These are phyloP conservation scores for Tineola bisselliella DNA, from an alignment of 2,888 invertebrate species.

Conservation along the genomic window DNA sequence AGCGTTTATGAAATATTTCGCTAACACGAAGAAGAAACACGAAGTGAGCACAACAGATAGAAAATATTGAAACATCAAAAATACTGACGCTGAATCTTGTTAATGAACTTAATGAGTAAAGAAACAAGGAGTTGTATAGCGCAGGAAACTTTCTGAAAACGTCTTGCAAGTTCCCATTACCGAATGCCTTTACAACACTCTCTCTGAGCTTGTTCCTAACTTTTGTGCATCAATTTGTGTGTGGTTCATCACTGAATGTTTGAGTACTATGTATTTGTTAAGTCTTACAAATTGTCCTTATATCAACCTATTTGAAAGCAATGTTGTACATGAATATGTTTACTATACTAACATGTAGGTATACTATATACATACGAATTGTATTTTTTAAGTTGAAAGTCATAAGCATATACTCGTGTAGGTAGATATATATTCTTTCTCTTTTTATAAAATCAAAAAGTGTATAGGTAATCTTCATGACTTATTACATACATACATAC, in stretches of 20 bases:
- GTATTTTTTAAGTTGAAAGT: too few species aligned
- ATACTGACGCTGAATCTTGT: slow-evolving; percentile 54
- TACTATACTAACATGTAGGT: too few species aligned
- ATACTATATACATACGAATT: too few species aligned
- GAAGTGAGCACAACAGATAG: slow-evolving; percentile 52
- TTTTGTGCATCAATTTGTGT: slow-evolving; percentile 3
- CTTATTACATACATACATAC: too few species aligned
- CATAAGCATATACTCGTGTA: too few species aligned
- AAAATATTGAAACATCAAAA: slow-evolving; percentile 56
- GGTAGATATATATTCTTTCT: too few species aligned
- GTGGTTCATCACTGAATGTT: not conserved
- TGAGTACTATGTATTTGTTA: not conserved
- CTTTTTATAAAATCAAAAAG: too few species aligned
- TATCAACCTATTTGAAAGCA: too few species aligned
- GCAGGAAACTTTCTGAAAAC: slow-evolving; percentile 41
- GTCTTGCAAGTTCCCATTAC: slow-evolving; percentile 45
- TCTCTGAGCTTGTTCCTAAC: slow-evolving; percentile 4
- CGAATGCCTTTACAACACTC: slow-evolving; percentile 9
- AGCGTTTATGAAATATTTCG: slow-evolving; percentile 56
- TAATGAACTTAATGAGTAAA: slow-evolving; percentile 62
- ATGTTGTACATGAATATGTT: too few species aligned
- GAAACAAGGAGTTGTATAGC: slow-evolving; percentile 43
- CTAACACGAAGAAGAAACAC: slow-evolving; percentile 46
- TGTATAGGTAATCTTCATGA: too few species aligned
- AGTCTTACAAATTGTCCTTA: not conserved